phyloP scores from a whole-genome alignment of 2,888 invertebrate genomes.

The Scaptodrosophila latifasciaeformis region DNA sequence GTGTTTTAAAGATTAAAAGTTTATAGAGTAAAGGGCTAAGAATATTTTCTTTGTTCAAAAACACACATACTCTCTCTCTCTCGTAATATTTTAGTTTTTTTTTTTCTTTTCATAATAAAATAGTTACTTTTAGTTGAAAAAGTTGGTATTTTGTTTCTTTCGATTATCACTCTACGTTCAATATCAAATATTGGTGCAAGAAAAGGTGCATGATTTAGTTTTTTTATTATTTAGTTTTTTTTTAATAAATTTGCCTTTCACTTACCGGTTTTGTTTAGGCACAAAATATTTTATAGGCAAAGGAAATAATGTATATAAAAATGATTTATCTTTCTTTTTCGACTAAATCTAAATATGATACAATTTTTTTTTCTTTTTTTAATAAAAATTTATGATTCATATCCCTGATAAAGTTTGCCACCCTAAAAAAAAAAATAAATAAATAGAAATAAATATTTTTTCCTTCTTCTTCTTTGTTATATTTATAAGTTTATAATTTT shows the following conservation, averaged over 20 bases:
- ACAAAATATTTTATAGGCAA: neutral
- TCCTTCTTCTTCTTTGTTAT: slow-evolving; percentile 5
- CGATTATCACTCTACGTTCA: slow-evolving; percentile 61
- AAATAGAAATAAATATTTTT: slow-evolving; percentile 3
- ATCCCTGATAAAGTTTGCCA: slow-evolving; percentile 39
- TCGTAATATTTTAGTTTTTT: neutral
- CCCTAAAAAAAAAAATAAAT: slow-evolving; percentile 24
- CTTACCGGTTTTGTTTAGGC: slow-evolving; percentile 3
- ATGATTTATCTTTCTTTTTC: neutral
- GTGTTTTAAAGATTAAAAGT: slow-evolving; percentile 31
- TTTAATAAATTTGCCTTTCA: neutral
- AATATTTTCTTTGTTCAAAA: slow-evolving; percentile 28
- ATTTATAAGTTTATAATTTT: slow-evolving; percentile 12
- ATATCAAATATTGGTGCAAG: slow-evolving; percentile 63
- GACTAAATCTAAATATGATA: slow-evolving; percentile 12
- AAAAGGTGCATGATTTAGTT: slow-evolving; percentile 48
- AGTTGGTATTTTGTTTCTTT: slow-evolving; percentile 15
- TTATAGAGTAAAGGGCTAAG: slow-evolving; percentile 32
- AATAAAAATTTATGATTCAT: slow-evolving; percentile 23
- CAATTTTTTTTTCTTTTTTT: neutral
- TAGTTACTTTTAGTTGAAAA: slow-evolving; percentile 38
- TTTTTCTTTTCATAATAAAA: slow-evolving; percentile 40
- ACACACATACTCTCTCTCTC: slow-evolving; percentile 38
- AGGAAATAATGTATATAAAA: slow-evolving; percentile 1
- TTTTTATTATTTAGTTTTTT: slow-evolving; percentile 18